Base-by-base conservation (phyloP, 2,797 vertebrate genomes). In the Sebastes nivosus region DNA sequence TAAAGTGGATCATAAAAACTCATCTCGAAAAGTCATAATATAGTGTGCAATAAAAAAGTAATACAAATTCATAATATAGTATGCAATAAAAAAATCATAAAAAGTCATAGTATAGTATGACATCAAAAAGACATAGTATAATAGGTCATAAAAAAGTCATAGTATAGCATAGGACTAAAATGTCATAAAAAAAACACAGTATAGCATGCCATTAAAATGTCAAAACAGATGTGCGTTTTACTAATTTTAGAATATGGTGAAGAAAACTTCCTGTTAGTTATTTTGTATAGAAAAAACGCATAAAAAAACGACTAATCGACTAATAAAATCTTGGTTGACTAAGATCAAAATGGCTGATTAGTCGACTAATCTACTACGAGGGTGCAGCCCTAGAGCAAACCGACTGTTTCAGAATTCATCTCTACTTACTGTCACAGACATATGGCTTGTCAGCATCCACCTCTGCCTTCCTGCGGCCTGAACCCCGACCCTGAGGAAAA, bases 361-460 rank as follows among this genome's bases (percentile, higher is more conserved):
- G 38, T 42, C 38, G 38, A 42, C 38, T 1, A 16, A 42, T 42
- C 16, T 7, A 46, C 7, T 18, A 18, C 0, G 42, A 46, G 42
- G 7, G 16, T 0, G 42, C 42, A 46, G 42, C 42, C 42, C 42
- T 46, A 8, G 3, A 46, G 42, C 42, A 63, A 13, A 38, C 4
- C 3, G 61, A 14, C 60, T 3, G 20, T 59, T 57, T 38, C n/a
- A 50, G 46, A 80, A n/a, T 30, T 34, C 5, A 34, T 50, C 32
- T 30, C 4, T 91, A 97, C 98, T 98, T 97, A 99, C 98, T 98
- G 96, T 99, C 98, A 95, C 98, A 99, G 95, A 99, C 96, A 57
- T 99, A 99, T 92, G 98, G 98, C 95, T 99, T 99, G 95, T 99
- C 98, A 0, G 98, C 97, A 77, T 99, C 97, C 89, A 96, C 93